These are phyloP conservation scores for Copidosoma floridanum DNA, from an alignment of 1,140 invertebrate genomes.

Conservation along the genomic window DNA sequence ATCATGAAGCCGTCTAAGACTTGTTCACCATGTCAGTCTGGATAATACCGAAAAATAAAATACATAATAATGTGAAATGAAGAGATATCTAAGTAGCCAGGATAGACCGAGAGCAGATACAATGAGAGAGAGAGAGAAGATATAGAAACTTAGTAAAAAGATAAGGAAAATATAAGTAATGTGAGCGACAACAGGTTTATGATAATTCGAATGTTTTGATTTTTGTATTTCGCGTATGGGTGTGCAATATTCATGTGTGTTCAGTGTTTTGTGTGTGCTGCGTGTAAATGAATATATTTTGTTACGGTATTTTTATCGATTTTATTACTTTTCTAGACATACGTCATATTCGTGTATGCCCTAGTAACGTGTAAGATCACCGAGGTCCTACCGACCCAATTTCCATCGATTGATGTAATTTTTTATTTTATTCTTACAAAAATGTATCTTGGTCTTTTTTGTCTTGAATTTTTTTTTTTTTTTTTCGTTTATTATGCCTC, in stretches of 20 bases:
- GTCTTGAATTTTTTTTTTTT: neutral
- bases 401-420: too few relatives aligned
- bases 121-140: conserved; percentile 7
- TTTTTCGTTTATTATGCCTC: neutral
- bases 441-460: too few relatives aligned
- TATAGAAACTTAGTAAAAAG: conserved; percentile 20
- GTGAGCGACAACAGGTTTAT: conserved; percentile 15
- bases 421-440: too few relatives aligned
- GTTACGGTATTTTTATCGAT: neutral
- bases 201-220: conserved; percentile 16
- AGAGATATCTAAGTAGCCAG: conserved; percentile 17
- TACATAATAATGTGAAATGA: conserved; percentile 6
- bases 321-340: neutral
- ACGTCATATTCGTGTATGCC: neutral
- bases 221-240: conserved; percentile 21
- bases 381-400: neutral
- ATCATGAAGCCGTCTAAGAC: neutral
- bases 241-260: conserved; percentile 19
- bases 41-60: conserved; percentile 6
- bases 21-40: conserved; percentile 1
- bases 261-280: neutral
- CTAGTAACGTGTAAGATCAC: neutral
- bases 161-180: conserved; percentile 16
- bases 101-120: conserved; percentile 13
- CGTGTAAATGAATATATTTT: conserved; percentile 24